Evolutionary conservation across 2,888 invertebrate genomes (phyloP).

Genomic region (Lordiphosa fenestrarum): DNA sequence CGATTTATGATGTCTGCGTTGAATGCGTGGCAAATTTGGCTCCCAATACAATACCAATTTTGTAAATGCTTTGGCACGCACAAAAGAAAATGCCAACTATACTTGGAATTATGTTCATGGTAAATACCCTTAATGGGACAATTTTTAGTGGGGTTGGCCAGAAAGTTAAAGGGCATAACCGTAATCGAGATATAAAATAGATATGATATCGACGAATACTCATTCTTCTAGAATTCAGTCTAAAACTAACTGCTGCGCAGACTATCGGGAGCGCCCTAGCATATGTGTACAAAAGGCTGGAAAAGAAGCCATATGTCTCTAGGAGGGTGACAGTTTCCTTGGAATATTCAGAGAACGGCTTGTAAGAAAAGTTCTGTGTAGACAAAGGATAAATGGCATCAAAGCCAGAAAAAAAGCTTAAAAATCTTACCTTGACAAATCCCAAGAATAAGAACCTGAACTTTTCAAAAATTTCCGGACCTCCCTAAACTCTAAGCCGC

Average conservation of each 20-base stretch:
- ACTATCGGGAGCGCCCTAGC: too few relatives aligned
- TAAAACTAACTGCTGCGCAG: background rate
- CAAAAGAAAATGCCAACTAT: constrained; percentile 33
- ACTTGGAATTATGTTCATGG: constrained; percentile 9
- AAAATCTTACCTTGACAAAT: too few relatives aligned
- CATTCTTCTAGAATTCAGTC: background rate
- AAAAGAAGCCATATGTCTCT: too few relatives aligned
- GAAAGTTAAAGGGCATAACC: constrained; percentile 45
- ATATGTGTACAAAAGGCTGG: too few relatives aligned
- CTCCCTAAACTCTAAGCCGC: too few relatives aligned
- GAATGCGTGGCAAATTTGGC: constrained; percentile 61
- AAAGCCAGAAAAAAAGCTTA: too few relatives aligned
- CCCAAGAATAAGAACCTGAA: too few relatives aligned
- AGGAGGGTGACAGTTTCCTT: too few relatives aligned
- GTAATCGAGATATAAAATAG: background rate
- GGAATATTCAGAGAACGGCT: too few relatives aligned
- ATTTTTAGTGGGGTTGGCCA: constrained; percentile 1
- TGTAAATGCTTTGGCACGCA: constrained; percentile 66
- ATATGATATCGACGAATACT: constrained; percentile 11
- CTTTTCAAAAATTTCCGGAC: too few relatives aligned
- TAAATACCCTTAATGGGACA: background rate
- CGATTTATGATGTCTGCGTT: constrained; percentile 79
- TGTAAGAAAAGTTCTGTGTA: too few relatives aligned
- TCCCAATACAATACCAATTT: constrained; percentile 62
- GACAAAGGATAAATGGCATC: too few relatives aligned